Percentiles rank a stretch among this genome's conserved stretches.
Conservation (phyloP, 2,797 vertebrate species). For the Macroramphosus scolopax region DNA sequence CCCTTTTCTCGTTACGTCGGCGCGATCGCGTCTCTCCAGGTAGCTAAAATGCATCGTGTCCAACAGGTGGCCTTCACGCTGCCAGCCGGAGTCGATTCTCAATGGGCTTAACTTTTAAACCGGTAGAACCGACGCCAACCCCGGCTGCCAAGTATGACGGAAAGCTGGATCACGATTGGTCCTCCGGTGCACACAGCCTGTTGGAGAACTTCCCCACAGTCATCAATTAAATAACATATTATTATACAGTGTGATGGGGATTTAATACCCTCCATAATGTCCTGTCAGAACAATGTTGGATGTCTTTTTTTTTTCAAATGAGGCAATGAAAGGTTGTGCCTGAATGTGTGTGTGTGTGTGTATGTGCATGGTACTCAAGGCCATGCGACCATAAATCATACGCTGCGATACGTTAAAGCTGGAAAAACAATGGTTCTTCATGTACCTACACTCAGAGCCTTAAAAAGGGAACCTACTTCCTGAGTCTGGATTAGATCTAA, state of each 20-base stretch:
- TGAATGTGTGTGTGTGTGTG: constrained; percentile 14
- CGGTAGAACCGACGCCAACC: no score
- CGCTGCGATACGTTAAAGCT: constrained; percentile 59
- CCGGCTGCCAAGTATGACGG: no score
- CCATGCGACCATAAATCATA: constrained; percentile 55
- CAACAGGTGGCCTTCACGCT: no score
- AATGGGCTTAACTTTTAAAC: no score
- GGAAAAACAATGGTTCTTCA: constrained; percentile 55
- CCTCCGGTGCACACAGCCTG: no score
- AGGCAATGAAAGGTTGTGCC: constrained; percentile 12
- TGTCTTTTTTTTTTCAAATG: constrained; percentile 20
- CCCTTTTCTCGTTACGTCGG: no score
- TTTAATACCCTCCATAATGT: neutral
- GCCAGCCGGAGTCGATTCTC: no score
- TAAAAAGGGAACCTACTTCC: constrained; percentile 39
- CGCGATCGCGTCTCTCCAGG: no score
- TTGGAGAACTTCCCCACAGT: constrained; percentile 12
- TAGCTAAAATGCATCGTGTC: no score
- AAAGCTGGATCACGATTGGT: no score
- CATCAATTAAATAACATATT: constrained; percentile 21
- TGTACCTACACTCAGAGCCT: constrained; percentile 34
- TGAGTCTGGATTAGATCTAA: constrained; percentile 52
- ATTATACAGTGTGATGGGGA: constrained; percentile 6
- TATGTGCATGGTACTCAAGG: constrained; percentile 39
- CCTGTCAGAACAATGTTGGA: constrained; percentile 13